Conservation (phyloP, 2,113 vertebrate genomes). For the Apodemus speciosus region DNA sequence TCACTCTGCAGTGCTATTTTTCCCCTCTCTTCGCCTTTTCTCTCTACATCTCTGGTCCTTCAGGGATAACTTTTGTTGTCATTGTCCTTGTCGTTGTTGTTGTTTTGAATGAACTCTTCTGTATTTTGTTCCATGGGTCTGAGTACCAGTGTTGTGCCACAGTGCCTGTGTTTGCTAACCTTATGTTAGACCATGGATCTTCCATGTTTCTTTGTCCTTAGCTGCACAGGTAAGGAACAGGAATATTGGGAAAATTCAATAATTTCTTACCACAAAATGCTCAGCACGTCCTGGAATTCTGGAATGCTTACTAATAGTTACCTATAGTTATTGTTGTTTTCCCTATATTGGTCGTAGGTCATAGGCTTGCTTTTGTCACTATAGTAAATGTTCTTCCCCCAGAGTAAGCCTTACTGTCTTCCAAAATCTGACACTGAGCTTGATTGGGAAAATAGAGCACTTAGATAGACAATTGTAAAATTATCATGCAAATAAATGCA, state of each 20-base stretch:
- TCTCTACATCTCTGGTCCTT: no score
- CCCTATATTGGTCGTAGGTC: background rate
- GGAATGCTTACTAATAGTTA: background rate
- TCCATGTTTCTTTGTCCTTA: background rate
- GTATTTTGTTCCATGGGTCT: fast-evolving
- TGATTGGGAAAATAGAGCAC: background rate
- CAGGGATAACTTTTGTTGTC: background rate
- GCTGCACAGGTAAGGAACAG: background rate
- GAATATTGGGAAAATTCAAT: background rate
- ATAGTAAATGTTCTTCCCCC: background rate
- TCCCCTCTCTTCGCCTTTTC: no score
- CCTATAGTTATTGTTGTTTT: no score
- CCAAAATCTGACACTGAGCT: background rate
- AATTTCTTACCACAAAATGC: background rate
- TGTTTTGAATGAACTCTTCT: background rate
- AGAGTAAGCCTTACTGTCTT: background rate
- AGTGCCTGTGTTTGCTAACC: background rate
- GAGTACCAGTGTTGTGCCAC: background rate
- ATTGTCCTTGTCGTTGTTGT: background rate
- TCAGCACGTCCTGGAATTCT: background rate
- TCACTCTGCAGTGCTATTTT: background rate
- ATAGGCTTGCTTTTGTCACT: background rate
- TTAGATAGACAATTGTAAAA: background rate
- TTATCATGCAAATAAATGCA: background rate
- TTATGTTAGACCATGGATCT: background rate